These are phyloP conservation scores for Bergia sp. DNA, from an alignment of 92 coral and sea anemone genomes.

Conservation along the genomic window DNA sequence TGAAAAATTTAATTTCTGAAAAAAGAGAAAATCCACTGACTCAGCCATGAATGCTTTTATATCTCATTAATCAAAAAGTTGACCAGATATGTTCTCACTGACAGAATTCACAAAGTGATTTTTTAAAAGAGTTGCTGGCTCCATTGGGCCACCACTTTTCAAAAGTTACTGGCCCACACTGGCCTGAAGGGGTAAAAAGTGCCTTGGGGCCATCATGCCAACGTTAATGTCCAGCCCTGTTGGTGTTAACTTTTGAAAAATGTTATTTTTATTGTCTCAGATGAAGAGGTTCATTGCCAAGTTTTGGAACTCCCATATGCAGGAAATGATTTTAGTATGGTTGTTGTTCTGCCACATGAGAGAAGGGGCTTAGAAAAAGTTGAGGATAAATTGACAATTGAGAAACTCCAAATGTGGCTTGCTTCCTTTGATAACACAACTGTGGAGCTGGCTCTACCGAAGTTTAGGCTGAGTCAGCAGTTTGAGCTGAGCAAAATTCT, in stretches of 20 bases:
- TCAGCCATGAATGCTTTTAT: no score
- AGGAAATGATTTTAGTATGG: slow-evolving; percentile 72
- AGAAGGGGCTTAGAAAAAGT: slow-evolving; percentile 67
- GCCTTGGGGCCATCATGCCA: no score
- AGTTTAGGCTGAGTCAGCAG: slow-evolving; percentile 73
- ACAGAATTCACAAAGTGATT: no score
- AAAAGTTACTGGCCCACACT: no score
- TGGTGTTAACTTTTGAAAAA: not conserved
- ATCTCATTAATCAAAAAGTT: no score
- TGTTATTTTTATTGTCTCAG: slow-evolving; percentile 15
- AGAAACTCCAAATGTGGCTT: slow-evolving; percentile 61
- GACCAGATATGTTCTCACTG: no score
- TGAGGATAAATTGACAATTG: slow-evolving; percentile 63
- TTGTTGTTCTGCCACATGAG: slow-evolving; percentile 76
- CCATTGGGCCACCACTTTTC: no score
- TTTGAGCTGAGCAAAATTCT: slow-evolving; percentile 72
- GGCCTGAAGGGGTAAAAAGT: no score
- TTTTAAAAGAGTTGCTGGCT: no score
- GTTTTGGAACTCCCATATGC: slow-evolving; percentile 80
- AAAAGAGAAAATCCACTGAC: no score
- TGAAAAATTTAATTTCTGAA: no score
- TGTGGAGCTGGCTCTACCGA: slow-evolving; percentile 75
- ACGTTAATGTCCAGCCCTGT: no score
- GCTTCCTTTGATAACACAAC: slow-evolving; percentile 55
- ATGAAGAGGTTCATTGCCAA: slow-evolving; percentile 70